Percentiles rank a stretch among this genome's conserved stretches.
phyloP scores from a whole-genome alignment of 2,888 invertebrate species.

The Nycteola revayana region DNA sequence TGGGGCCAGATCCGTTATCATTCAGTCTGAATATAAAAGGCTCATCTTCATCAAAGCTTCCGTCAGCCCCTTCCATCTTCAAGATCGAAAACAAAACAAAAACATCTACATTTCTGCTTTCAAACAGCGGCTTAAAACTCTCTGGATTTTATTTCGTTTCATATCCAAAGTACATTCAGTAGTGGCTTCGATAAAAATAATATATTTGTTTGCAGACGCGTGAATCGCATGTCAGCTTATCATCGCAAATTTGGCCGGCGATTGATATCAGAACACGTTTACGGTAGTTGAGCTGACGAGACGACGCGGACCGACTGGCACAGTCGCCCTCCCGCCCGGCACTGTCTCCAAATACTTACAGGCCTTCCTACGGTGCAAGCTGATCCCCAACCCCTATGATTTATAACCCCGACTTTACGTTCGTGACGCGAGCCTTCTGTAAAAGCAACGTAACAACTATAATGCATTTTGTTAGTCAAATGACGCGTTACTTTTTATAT shows the following conservation, averaged over 20 bases:
- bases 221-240: conserved; percentile 53
- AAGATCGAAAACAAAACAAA: conserved; percentile 13
- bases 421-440: conserved; percentile 60
- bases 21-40: conserved; percentile 89
- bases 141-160: conserved; percentile 13
- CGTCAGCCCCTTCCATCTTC: conserved; percentile 55
- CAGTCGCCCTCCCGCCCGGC: conserved; percentile 59
- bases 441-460: conserved; percentile 53
- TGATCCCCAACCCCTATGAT: conserved; percentile 54
- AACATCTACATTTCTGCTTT: not conserved
- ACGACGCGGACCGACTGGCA: conserved; percentile 38
- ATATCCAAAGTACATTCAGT: conserved; percentile 22
- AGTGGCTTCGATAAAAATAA: conserved; percentile 12
- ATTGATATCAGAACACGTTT: conserved; percentile 38
- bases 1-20: conserved; percentile 88
- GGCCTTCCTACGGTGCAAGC: conserved; percentile 24
- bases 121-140: not conserved
- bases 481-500: conserved; percentile 43
- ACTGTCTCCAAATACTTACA: conserved; percentile 43
- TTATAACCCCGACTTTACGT: conserved; percentile 49
- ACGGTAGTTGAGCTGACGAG: conserved; percentile 21
- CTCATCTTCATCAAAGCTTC: conserved; percentile 78
- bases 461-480: conserved; percentile 54
- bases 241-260: conserved; percentile 37
- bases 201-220: conserved; percentile 37